Conservation (phyloP, 2,888 invertebrate species). For the Stramonita haemastoma region DNA sequence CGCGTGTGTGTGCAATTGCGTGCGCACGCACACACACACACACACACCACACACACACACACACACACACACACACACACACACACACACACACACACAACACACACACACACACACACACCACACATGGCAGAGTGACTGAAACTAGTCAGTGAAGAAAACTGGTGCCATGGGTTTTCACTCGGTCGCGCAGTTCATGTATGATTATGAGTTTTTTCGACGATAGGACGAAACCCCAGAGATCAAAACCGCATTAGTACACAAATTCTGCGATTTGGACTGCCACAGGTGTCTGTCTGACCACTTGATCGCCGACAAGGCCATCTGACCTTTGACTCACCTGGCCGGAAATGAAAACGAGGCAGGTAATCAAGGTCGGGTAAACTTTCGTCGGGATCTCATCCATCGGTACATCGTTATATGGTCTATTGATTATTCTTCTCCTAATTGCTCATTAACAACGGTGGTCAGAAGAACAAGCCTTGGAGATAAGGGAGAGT, state of each 20-base stretch:
- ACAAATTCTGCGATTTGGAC: not conserved
- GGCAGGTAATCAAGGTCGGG: constrained; percentile 46
- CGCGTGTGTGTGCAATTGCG: no score
- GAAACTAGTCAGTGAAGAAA: no score
- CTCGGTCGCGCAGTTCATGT: no score
- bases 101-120: no score
- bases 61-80: no score
- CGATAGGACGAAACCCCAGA: not conserved
- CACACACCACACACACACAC: no score
- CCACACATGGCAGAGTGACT: no score
- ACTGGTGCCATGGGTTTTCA: no score
- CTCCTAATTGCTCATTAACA: not conserved
- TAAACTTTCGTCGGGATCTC: constrained; percentile 26
- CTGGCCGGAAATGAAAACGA: constrained; percentile 54
- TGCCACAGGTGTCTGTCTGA: not conserved
- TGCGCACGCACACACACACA: not conserved
- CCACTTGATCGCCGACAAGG: not conserved
- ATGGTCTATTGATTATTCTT: not conserved
- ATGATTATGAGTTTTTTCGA: not conserved
- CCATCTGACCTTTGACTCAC: constrained; percentile 38
- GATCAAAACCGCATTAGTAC: not conserved
- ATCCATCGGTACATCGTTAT: constrained; percentile 3
- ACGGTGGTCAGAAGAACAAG: not conserved
- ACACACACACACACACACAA: no score
- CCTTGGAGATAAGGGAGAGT: not conserved